A percentile compares a stretch with the other conserved stretches of the same genome.
These are phyloP conservation scores for Etheostoma perlongum DNA, from an alignment of 2,797 vertebrate species.

Conservation along the genomic window DNA sequence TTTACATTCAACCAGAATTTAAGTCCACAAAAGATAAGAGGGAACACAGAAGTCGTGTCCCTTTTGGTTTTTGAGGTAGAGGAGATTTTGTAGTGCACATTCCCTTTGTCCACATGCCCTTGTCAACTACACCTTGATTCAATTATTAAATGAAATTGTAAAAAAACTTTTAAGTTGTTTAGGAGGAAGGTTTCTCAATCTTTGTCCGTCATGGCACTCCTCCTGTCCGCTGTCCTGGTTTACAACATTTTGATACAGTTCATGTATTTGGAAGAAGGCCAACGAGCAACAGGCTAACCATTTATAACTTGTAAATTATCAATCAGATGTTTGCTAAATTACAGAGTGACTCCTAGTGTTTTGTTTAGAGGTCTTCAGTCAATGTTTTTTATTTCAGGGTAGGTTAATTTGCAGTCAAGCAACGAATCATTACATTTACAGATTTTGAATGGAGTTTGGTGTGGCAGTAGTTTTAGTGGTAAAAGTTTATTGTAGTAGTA, in stretches of 20 bases:
- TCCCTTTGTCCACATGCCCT: not conserved
- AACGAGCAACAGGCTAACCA: not conserved
- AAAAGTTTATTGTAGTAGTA: not conserved
- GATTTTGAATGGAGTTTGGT: constrained; percentile 5
- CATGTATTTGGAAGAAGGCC: not conserved
- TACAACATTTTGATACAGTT: not conserved
- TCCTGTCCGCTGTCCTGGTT: not conserved
- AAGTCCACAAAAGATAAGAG: not conserved
- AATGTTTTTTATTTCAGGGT: fast-evolving
- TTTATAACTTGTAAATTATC: no score
- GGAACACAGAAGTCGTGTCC: not conserved
- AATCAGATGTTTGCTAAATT: not conserved
- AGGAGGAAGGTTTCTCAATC: not conserved
- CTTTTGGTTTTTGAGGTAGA: no score
- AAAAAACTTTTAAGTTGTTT: not conserved
- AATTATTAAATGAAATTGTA: not conserved
- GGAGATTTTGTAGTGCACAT: no score
- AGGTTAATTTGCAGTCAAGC: not conserved
- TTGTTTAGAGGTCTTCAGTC: not conserved
- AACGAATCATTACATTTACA: not conserved
- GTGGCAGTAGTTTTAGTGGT: not conserved
- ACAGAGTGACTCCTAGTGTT: not conserved
- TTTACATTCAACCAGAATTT: not conserved
- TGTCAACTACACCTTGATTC: not conserved
- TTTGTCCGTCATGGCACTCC: not conserved